phyloP scores from a whole-genome alignment of 1,140 invertebrate species.

The Glossosoma conforme region DNA sequence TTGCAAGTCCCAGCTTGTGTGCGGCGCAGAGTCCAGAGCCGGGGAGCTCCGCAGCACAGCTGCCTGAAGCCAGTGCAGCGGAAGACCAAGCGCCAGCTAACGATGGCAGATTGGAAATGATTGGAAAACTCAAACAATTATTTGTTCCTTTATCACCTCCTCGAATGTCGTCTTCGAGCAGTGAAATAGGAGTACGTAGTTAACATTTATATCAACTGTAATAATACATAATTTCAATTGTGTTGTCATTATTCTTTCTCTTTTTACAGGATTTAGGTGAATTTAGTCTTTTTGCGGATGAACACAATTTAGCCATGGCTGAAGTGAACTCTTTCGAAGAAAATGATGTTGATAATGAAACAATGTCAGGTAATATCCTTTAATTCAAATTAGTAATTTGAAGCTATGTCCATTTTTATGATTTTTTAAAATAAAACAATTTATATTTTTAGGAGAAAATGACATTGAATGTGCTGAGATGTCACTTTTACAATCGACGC shows the following conservation, averaged over 20 bases:
- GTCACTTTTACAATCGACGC: slow-evolving; percentile 43
- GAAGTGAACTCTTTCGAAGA: slow-evolving; percentile 67
- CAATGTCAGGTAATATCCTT: slow-evolving; percentile 63
- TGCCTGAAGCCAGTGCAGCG: not conserved
- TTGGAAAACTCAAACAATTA: slow-evolving; percentile 5
- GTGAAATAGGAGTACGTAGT: slow-evolving; percentile 15
- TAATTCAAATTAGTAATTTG: slow-evolving; percentile 4
- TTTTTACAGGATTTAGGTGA: slow-evolving; percentile 62
- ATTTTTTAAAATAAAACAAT: slow-evolving; percentile 3
- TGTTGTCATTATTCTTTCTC: not conserved
- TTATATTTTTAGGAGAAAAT: slow-evolving; percentile 58
- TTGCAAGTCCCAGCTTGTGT: slow-evolving; percentile 6
- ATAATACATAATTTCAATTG: not conserved
- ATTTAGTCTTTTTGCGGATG: slow-evolving; percentile 57
- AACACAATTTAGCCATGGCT: slow-evolving; percentile 35
- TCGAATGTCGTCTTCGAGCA: slow-evolving; percentile 10
- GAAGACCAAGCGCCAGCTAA: slow-evolving; percentile 1
- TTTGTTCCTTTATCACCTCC: not conserved
- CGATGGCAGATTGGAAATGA: not conserved
- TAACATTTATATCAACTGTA: not conserved
- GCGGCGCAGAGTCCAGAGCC: not conserved
- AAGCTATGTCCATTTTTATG: not conserved
- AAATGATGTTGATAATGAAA: slow-evolving; percentile 79
- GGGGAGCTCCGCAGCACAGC: not conserved
- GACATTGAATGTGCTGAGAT: slow-evolving; percentile 68